phyloP scores from a whole-genome alignment of 2,888 invertebrate genomes.

The Caenorhabditis zanzibari region DNA sequence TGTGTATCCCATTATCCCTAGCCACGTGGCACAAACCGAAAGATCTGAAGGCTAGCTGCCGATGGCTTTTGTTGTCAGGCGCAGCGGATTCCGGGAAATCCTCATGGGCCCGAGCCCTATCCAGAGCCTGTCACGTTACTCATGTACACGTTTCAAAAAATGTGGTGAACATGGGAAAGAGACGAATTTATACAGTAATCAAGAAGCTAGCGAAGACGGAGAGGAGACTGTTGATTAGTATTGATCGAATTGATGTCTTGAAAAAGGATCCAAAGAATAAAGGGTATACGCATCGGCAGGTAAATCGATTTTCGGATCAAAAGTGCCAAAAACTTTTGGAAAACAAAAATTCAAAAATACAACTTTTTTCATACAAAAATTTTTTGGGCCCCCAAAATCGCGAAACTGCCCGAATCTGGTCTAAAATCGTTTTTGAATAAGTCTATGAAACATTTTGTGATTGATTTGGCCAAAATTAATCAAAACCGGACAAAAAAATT shows the following conservation, averaged over 20 bases:
- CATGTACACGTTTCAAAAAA: conserved; percentile 64
- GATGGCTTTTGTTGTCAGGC: conserved; percentile 70
- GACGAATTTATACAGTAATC: conserved; percentile 50
- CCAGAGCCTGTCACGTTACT: conserved; percentile 62
- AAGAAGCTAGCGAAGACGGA: conserved; percentile 55
- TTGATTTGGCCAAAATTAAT: too few species aligned
- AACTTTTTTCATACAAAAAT: too few species aligned
- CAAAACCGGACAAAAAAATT: too few species aligned
- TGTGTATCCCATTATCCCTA: conserved; percentile 60
- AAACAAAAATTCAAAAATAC: too few species aligned
- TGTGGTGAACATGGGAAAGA: conserved; percentile 50
- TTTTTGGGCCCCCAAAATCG: too few species aligned
- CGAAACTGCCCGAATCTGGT: too few species aligned
- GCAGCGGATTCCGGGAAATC: conserved; percentile 65
- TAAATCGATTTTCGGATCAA: neutral
- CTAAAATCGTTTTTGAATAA: too few species aligned
- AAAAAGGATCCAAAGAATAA: conserved; percentile 46
- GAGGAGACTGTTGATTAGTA: conserved; percentile 43
- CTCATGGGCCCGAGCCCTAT: conserved; percentile 71
- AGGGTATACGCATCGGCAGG: conserved; percentile 51
- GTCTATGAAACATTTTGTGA: too few species aligned
- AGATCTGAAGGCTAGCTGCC: neutral
- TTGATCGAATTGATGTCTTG: conserved; percentile 62
- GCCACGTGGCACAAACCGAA: conserved; percentile 47
- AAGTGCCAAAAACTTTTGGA: too few species aligned